Percentiles rank a stretch among this genome's conserved stretches.
Evolutionary conservation across 2,797 vertebrate species (phyloP).

Genomic region (Acanthopagrus latus): DNA sequence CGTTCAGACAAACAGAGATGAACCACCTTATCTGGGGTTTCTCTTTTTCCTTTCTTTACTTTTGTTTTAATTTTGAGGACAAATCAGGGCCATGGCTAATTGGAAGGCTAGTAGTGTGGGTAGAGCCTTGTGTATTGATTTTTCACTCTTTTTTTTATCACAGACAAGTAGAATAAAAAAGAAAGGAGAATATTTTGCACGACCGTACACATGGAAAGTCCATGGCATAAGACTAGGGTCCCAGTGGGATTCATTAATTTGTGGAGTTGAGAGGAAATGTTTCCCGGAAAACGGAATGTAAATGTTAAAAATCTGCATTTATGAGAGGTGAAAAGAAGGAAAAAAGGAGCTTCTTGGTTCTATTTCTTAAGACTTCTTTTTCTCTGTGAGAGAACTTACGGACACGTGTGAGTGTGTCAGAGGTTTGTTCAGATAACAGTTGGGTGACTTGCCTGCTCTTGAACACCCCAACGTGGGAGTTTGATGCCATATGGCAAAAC

Average conservation of each 20-base stretch:
- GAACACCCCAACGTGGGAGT: conserved; percentile 39
- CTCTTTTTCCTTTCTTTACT: conserved; percentile 28
- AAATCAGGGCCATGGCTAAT: conserved; percentile 80
- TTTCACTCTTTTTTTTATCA: conserved; percentile 62
- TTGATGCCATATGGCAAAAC: conserved; percentile 23
- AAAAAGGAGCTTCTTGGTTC: conserved; percentile 35
- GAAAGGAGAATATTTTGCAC: conserved; percentile 26
- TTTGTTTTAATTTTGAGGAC: conserved; percentile 60
- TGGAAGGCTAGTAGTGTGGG: conserved; percentile 68
- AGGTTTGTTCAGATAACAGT: conserved; percentile 23
- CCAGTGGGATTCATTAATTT: conserved; percentile 79
- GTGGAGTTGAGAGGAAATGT: conserved; percentile 48
- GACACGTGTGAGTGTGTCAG: conserved; percentile 18
- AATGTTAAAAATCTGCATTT: conserved; percentile 69
- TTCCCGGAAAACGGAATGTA: conserved; percentile 60
- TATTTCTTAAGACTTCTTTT: conserved; percentile 33
- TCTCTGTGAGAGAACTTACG: conserved; percentile 9
- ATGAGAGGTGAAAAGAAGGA: conserved; percentile 15
- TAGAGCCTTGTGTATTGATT: conserved; percentile 72
- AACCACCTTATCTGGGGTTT: conserved; percentile 59
- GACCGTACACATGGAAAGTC: conserved; percentile 46
- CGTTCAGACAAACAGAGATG: conserved; percentile 74
- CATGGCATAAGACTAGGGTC: conserved; percentile 34
- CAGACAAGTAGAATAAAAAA: conserved; percentile 57
- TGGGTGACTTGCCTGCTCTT: conserved; percentile 14